Evolutionary conservation across 2,113 vertebrate genomes (phyloP), one percentile per base, ranked within the genome.

Genomic region (Nyctereutes procyonoides): DNA sequence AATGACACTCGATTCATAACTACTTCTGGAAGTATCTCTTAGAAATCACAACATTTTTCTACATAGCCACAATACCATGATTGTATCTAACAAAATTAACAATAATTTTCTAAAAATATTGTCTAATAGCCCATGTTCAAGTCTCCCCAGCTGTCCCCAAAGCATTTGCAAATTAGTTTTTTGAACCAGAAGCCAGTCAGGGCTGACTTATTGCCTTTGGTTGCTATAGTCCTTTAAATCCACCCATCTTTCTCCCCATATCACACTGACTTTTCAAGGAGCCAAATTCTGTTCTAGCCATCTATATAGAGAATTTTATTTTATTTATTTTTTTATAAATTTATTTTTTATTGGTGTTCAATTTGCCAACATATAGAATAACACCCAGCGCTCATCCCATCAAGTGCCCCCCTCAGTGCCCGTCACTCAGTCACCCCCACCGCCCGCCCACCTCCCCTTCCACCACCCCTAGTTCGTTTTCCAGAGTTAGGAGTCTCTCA

Each of bases 81-180:
- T 69, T 20, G 9, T 69, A 77, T 74, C 24, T 76, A 83, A n/a
- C 38, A 82, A 81, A 90, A 32, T 77, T 82, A 83, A 76, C 24
- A 76, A 30, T 58, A 43, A 63, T 87, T 69, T 92, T 56, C 32
- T 95, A 15, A 92, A 94, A 93, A 60, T 74, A 71, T 67, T 71
- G 16, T 71, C 28, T 53, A 51, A 16, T 73, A 43, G 35, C 80
- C 62, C 24, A 14, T 81, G 19, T 30, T 73, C 26, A 60, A 76
- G 51, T 94, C 32, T 92, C 55, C 48, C 65, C n/a, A 12, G 26
- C 84, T 84, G 20, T 73, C 26, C 22, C 7, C 32, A 79, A 88
- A 93, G 43, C 56, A 71, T 62, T 56, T 30, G 22, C 67, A 94
- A 92, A 65, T 15, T 32, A 53, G 35, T 67, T 56, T 85, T 67